Evolutionary conservation across 2,888 invertebrate genomes (phyloP), one percentile per base, ranked within the genome.

Genomic region (Pegoplata infirma): DNA sequence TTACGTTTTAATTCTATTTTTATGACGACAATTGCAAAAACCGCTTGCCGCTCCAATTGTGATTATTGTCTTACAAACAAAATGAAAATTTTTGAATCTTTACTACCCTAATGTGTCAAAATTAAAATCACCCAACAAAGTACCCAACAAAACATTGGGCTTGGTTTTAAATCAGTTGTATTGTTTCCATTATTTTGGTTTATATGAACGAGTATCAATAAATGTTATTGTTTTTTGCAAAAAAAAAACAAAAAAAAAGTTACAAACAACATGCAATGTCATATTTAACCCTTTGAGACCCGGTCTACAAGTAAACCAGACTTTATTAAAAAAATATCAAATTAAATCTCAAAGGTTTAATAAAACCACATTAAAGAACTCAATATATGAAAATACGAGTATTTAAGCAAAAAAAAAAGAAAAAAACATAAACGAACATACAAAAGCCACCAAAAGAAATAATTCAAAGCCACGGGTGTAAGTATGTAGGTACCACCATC

Each of bases 251-350:
- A n/a, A n/a, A n/a, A n/a, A n/a, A n/a, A n/a, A n/a, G n/a, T n/a
- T 44, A 19, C n/a, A 19, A 46, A 53, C 67, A 68, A 73, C 76
- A 71, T 55, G 76, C 76, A 71, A 66, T 61, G 66, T 66, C 64
- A 72, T 56, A 68, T 64, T 72, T 55, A n/a, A n/a, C n/a, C n/a
- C n/a, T n/a, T n/a, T n/a, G 21, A 16, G 21, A 59, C n/a, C n/a
- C n/a, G n/a, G n/a, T n/a, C n/a, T n/a, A n/a, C n/a, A n/a, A n/a
- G n/a, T n/a, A n/a, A n/a, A n/a, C n/a, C n/a, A n/a, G n/a, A n/a
- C n/a, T n/a, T n/a, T n/a, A n/a, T n/a, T n/a, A n/a, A n/a, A n/a
- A n/a, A n/a, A n/a, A n/a, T n/a, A n/a, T n/a, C n/a, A n/a, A n/a
- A n/a, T n/a, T n/a, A n/a, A n/a, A n/a, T n/a, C n/a, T n/a, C n/a